These are phyloP conservation scores for Idaea dimidiata DNA, from an alignment of 2,888 invertebrate genomes.

Conservation along the genomic window DNA sequence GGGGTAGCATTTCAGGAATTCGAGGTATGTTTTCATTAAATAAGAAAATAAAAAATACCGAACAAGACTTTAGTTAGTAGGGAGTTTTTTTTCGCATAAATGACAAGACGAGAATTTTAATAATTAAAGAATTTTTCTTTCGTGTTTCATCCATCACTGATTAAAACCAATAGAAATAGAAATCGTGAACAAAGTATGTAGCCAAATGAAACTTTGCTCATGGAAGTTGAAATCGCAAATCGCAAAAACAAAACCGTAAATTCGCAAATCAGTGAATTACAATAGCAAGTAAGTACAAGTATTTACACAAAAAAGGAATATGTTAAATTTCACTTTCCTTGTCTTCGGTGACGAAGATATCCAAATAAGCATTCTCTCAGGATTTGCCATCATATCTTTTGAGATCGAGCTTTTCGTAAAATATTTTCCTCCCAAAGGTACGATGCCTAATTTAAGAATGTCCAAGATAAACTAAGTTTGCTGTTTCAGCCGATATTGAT, in stretches of 20 bases:
- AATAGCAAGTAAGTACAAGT: too few relatives aligned
- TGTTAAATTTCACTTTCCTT: neutral
- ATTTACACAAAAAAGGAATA: neutral
- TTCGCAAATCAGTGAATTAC: too few relatives aligned
- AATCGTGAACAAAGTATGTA: neutral
- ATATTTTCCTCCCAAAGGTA: constrained; percentile 21
- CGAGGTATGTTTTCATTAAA: neutral
- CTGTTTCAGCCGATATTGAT: constrained; percentile 20
- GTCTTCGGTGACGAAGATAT: neutral
- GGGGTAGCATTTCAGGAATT: neutral
- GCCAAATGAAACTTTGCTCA: too few relatives aligned
- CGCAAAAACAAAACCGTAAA: too few relatives aligned
- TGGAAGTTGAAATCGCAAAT: too few relatives aligned
- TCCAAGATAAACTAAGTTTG: constrained; percentile 18
- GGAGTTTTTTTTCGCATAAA: neutral
- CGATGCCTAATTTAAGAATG: constrained; percentile 20
- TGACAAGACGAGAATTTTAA: neutral
- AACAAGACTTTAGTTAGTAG: neutral
- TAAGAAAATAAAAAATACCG: neutral
- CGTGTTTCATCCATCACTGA: neutral
- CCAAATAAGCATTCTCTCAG: constrained; percentile 2
- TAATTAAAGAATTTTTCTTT: neutral
- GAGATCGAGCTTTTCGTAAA: constrained; percentile 17
- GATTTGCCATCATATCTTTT: neutral
- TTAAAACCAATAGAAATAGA: neutral